Conservation (phyloP, 2,113 vertebrate species). For the Hemiprocne comata region DNA sequence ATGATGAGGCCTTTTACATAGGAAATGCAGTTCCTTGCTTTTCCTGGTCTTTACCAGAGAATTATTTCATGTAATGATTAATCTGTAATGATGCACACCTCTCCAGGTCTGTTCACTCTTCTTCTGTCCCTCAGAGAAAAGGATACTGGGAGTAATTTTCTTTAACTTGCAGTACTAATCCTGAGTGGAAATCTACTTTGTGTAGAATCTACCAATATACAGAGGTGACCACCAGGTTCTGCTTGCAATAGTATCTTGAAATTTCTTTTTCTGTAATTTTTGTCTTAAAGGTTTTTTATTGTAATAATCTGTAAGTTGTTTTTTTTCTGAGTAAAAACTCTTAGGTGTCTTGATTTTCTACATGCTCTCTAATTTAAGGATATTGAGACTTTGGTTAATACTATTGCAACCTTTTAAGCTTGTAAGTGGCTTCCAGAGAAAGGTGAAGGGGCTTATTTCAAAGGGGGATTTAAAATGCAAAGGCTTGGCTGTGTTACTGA, state of each 20-base stretch:
- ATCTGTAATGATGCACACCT: neutral
- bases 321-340: neutral
- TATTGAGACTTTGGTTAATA: constrained; percentile 33
- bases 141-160: neutral
- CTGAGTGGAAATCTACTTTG: neutral
- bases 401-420: constrained; percentile 36
- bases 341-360: neutral
- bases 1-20: neutral
- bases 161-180: neutral
- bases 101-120: constrained; percentile 10
- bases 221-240: neutral
- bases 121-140: neutral
- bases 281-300: neutral
- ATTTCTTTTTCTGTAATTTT: neutral
- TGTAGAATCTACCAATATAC: neutral
- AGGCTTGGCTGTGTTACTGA: neutral
- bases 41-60: neutral
- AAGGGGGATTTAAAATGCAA: neutral
- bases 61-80: neutral
- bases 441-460: constrained; percentile 38
- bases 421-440: constrained; percentile 37
- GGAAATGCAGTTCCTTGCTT: neutral
- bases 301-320: neutral
- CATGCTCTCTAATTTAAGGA: constrained; percentile 1
- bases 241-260: neutral